phyloP scores from a whole-genome alignment of 2,113 vertebrate species.

The Rhinopomastus cyanomelas region DNA sequence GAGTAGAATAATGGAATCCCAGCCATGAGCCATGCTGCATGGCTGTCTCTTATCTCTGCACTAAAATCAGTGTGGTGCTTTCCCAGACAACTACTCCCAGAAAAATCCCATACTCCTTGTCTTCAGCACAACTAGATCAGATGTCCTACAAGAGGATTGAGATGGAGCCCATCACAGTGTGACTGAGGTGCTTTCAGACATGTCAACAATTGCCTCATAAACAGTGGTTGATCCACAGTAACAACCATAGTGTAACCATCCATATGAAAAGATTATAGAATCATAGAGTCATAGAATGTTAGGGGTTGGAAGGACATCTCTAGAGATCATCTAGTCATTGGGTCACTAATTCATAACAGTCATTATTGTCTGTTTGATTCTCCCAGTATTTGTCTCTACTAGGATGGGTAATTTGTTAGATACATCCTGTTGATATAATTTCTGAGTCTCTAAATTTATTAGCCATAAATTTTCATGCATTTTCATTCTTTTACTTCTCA shows the following conservation, averaged over 20 bases:
- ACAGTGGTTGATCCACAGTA: background rate
- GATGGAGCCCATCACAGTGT: accelerated
- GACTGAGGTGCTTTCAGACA: background rate
- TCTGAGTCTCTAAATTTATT: background rate
- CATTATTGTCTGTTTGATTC: background rate
- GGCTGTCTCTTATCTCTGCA: background rate
- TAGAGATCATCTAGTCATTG: background rate
- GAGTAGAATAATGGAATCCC: background rate
- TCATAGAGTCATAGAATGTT: too few relatives aligned
- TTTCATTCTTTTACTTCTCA: background rate
- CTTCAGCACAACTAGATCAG: background rate
- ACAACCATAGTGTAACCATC: background rate
- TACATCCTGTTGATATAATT: background rate
- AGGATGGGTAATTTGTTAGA: background rate
- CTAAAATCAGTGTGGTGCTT: background rate
- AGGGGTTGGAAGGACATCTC: too few relatives aligned
- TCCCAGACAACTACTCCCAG: background rate
- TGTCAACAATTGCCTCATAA: background rate
- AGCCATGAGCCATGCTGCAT: accelerated
- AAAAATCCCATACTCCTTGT: background rate
- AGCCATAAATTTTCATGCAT: background rate
- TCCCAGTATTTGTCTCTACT: accelerated
- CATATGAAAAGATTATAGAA: background rate
- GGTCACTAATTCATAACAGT: background rate
- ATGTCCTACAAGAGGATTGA: background rate